Conservation (phyloP, 2,113 vertebrate species). For the Oryzias celebensis region DNA sequence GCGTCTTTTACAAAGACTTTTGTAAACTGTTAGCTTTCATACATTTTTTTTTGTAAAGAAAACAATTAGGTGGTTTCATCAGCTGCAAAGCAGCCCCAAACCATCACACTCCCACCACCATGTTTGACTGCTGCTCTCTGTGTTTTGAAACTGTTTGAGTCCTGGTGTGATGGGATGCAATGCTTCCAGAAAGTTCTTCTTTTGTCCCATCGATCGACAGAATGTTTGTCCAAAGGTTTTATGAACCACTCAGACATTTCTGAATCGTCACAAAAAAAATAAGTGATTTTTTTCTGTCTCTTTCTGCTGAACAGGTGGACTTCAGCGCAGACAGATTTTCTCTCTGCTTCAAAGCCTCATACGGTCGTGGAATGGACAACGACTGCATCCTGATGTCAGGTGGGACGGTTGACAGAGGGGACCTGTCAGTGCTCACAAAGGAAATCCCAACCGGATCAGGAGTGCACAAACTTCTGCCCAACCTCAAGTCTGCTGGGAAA, state of each 20-base stretch:
- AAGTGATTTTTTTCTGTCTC: not conserved
- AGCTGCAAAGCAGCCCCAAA: too few species aligned
- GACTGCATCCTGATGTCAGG: constrained; percentile 57
- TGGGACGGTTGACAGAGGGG: constrained; percentile 43
- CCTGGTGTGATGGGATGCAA: too few species aligned
- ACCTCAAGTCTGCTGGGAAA: constrained; percentile 33
- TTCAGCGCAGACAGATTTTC: constrained; percentile 28
- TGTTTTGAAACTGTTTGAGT: too few species aligned
- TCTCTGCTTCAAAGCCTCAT: constrained; percentile 45
- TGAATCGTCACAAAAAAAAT: not conserved
- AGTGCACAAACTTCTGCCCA: constrained; percentile 45
- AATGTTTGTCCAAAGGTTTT: too few species aligned
- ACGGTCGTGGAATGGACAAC: constrained; percentile 20
- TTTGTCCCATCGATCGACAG: too few species aligned
- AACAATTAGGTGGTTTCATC: too few species aligned
- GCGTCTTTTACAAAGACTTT: too few species aligned
- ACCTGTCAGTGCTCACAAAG: constrained; percentile 5
- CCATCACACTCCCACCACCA: too few species aligned
- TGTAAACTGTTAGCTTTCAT: too few species aligned
- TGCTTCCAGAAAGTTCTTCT: too few species aligned
- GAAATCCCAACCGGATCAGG: constrained; percentile 51
- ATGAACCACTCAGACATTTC: not conserved
- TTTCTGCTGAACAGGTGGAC: constrained; percentile 27
- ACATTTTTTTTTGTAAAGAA: too few species aligned
- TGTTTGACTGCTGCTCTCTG: too few species aligned